These are phyloP conservation scores for Neotoma lepida DNA, from an alignment of 2,113 vertebrate genomes.

Conservation along the genomic window DNA sequence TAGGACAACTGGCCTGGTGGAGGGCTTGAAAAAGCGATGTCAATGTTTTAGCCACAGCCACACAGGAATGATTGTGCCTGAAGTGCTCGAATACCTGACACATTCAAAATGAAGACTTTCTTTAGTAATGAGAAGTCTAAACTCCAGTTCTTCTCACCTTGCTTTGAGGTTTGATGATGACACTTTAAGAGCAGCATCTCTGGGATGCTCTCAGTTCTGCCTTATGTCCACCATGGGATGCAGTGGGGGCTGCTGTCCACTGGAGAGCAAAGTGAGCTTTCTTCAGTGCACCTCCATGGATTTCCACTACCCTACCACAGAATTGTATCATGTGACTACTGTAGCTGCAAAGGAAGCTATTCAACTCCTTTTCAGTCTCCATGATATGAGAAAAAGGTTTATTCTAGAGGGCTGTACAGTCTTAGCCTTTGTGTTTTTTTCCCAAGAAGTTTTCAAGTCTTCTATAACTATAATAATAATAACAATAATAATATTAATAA, in stretches of 20 bases:
- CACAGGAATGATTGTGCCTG: not conserved
- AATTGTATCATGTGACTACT: too few species aligned
- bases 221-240: rapidly evolving
- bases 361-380: not conserved
- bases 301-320: not conserved
- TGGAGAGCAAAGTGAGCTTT: not conserved
- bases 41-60: not conserved
- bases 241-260: not conserved
- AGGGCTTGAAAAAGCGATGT: not conserved
- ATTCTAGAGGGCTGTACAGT: too few species aligned
- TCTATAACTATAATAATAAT: not conserved
- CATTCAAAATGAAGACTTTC: not conserved
- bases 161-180: not conserved
- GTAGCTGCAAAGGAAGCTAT: not conserved
- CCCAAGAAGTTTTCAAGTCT: not conserved
- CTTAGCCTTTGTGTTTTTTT: not conserved
- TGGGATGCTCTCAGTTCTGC: not conserved
- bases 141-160: not conserved
- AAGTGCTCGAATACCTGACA: not conserved
- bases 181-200: not conserved
- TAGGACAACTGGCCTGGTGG: not conserved
- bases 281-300: not conserved
- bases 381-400: not conserved
- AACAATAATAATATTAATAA: not conserved
- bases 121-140: not conserved